Conservation (phyloP, 2,888 invertebrate genomes). For the Harpagoxenus sublaevis region DNA sequence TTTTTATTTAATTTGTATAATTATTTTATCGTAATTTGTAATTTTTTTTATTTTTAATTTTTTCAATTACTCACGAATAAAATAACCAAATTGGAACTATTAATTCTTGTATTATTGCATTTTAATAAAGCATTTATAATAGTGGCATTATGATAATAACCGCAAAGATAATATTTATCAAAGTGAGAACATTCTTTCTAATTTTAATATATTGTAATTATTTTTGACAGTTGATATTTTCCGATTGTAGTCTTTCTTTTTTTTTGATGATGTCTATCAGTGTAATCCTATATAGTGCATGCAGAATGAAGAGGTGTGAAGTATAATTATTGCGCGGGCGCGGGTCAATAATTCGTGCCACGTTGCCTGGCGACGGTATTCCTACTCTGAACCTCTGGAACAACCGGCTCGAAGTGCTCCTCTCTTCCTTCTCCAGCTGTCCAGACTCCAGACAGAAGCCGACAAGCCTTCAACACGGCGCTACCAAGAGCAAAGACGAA, state of each 20-base stretch:
- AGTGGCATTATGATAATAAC: not conserved
- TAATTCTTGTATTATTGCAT: not conserved
- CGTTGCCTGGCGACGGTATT: constrained; percentile 80
- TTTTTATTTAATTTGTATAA: not conserved
- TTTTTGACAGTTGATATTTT: not conserved
- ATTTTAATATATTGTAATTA: constrained; percentile 7
- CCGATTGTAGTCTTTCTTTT: not conserved
- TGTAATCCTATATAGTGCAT: constrained; percentile 38
- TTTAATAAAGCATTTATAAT: not conserved
- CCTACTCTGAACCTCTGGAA: constrained; percentile 66
- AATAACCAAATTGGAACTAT: not conserved
- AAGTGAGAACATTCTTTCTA: not conserved
- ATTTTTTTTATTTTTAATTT: not conserved
- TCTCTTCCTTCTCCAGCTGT: constrained; percentile 60
- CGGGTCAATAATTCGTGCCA: constrained; percentile 84
- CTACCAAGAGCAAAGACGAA: constrained; percentile 44
- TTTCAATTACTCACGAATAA: not conserved
- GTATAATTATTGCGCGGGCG: constrained; percentile 84
- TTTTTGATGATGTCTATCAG: constrained; percentile 47
- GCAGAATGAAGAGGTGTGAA: constrained; percentile 71
- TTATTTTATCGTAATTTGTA: not conserved
- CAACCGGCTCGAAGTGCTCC: constrained; percentile 63
- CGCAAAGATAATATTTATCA: not conserved
- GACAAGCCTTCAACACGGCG: constrained; percentile 58
- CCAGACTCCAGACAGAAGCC: constrained; percentile 67